phyloP scores from a whole-genome alignment of 2,797 vertebrate genomes.

The Kryptopterus vitreolus region DNA sequence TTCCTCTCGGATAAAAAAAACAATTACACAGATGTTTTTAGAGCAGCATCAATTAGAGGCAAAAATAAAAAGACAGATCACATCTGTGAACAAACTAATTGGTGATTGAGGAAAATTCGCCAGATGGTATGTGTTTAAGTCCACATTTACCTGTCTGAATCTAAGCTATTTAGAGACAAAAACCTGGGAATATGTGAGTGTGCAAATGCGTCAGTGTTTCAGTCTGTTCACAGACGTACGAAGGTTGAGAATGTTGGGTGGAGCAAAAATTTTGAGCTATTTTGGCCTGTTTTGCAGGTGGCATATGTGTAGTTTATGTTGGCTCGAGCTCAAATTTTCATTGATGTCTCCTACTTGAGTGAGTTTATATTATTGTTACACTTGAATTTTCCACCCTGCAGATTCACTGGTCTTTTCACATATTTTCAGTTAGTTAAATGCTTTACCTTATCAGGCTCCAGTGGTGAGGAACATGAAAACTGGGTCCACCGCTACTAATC shows the following conservation, averaged over 20 bases:
- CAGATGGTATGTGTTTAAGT: slow-evolving; percentile 16
- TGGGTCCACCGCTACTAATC: background rate
- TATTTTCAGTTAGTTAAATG: background rate
- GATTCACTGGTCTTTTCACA: slow-evolving; percentile 11
- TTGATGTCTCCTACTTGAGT: slow-evolving; percentile 58
- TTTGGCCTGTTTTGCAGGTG: slow-evolving; percentile 52
- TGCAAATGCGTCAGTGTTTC: background rate
- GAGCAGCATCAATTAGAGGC: background rate
- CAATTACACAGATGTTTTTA: slow-evolving; percentile 5
- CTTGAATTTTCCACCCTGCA: slow-evolving; percentile 20
- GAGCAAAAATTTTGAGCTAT: slow-evolving; percentile 62
- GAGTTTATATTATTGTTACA: slow-evolving; percentile 22
- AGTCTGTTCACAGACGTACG: slow-evolving; percentile 21
- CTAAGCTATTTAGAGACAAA: background rate
- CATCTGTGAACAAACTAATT: slow-evolving; percentile 40
- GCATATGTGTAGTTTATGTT: slow-evolving; percentile 56
- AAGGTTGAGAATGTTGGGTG: slow-evolving; percentile 61
- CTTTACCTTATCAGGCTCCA: background rate
- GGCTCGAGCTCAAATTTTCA: slow-evolving; percentile 61
- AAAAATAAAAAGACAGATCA: slow-evolving; percentile 15
- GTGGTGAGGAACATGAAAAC: background rate
- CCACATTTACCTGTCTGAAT: slow-evolving; percentile 37
- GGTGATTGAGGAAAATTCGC: slow-evolving; percentile 29
- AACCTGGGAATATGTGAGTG: background rate
- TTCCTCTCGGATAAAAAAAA: background rate